Evolutionary conservation across 2,888 invertebrate genomes (phyloP).

Genomic region (Caenorhabditis sp.): DNA sequence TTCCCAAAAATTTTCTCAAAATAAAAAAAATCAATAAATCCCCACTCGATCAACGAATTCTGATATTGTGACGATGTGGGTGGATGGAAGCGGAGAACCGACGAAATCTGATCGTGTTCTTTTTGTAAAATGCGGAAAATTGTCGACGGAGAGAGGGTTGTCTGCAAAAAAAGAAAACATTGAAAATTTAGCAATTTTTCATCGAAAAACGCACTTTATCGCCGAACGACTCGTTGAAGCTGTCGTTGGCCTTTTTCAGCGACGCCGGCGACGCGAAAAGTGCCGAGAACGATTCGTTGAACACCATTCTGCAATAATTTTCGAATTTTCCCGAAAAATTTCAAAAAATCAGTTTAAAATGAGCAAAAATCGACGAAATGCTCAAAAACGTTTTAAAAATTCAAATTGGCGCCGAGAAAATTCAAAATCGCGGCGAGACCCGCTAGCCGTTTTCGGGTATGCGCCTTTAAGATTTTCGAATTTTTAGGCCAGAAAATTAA

Average conservation of each 20-base stretch:
- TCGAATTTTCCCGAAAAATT: background rate
- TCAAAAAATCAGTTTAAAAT: background rate
- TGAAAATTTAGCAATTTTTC: background rate
- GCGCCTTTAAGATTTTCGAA: constrained; percentile 8
- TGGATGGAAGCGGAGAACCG: constrained; percentile 34
- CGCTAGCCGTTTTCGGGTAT: background rate
- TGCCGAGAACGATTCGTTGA: constrained; percentile 51
- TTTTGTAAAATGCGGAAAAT: constrained; percentile 43
- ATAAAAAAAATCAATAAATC: background rate
- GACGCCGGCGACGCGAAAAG: constrained; percentile 39
- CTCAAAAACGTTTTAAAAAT: background rate
- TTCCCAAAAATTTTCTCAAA: background rate
- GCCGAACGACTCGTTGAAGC: constrained; percentile 53
- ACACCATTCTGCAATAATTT: constrained; percentile 38
- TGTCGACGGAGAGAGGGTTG: constrained; percentile 19
- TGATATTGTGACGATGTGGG: constrained; percentile 50
- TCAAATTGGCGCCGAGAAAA: constrained; percentile 1
- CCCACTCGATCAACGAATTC: constrained; percentile 55
- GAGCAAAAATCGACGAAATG: background rate
- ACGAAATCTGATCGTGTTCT: constrained; percentile 45
- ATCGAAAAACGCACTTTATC: constrained; percentile 39
- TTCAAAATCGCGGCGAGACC: background rate
- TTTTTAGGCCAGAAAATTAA: background rate
- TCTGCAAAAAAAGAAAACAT: constrained; percentile 16
- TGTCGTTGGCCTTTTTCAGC: constrained; percentile 37